Evolutionary conservation across 2,888 invertebrate species (phyloP), one percentile per base, ranked within the genome.

Genomic region (Apamea sordens): DNA sequence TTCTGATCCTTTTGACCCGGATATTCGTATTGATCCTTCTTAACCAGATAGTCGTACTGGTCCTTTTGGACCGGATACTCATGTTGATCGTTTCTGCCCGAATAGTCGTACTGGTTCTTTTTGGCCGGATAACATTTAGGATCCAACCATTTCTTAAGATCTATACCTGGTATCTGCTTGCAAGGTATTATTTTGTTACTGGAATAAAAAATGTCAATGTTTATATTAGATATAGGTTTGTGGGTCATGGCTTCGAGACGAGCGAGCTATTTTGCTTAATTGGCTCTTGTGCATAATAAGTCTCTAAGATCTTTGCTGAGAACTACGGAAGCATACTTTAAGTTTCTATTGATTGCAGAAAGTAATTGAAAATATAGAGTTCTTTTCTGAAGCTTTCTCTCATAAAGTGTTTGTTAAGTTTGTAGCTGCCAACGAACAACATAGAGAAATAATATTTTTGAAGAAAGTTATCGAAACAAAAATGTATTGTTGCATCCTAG

Each of bases 161-260:
- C 83, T 2, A 81, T 81, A 11, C 84, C 83, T 4, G 81, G 84
- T 76, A 90, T 86, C 36, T 88, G 69, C 41, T 76, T 41, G 69
- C 90, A 90, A 10, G 84, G 76, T 32, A 79, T 76, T 59, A 83
- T 83, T 68, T 78, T 77, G 64, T 89, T 90, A 78, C 90, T 90
- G 76, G 11, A 82, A 88, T 36, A 36, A 36, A 79, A 86, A 24
- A 59, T 7, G 10, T 61, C 41, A 68, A 28, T 50, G 2, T 70
- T 28, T 41, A 47, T 11, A 47, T 53, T 41, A 32, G 1, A 59
- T 28, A 18, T 50, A 72, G 59, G 36, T 68, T 72, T 47, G 36
- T 61, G 36, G 50, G 63, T 75, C 69, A 53, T 24, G 41, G 11
- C 41, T 64, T n/a, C 0, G 18, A 64, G 47, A 65, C 13, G 50